Evolutionary conservation across 2,888 invertebrate genomes (phyloP), one percentile per base, ranked within the genome.

Genomic region (Pristionchus fissidentatus): DNA sequence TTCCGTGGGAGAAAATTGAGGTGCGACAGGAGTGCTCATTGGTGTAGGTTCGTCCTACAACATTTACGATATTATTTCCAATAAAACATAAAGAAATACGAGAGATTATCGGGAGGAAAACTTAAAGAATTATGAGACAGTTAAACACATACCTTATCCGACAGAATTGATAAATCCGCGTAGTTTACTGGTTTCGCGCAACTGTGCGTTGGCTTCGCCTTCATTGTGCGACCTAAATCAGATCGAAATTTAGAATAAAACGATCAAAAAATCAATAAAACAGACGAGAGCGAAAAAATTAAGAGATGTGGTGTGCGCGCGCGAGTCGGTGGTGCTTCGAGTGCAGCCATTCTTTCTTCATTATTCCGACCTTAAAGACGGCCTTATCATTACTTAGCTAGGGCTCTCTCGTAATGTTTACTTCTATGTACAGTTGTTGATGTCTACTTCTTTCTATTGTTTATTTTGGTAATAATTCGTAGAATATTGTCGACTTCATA

Each of bases 1-100:
- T 29, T 35, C 29, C 13, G 78, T 55, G 22, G 78, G 78, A 78
- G 52, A 52, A 55, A 78, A 75, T 26, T 75, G 46, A 43, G 13
- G 19, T n/a, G 43, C 29, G n/a, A 43, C 46, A 15, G 46, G 78
- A 55, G 78, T 55, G 3, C 13, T 22, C 78, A 55, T 78, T 13
- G 35, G 3, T 32, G 35, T 75, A 5, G 29, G 10, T 13, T 29
- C 29, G 1, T 32, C 29, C 75, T 75, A 29, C 4, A 43, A 49
- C 13, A n/a, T n/a, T n/a, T n/a, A n/a, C n/a, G n/a, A n/a, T n/a
- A n/a, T n/a, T n/a, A n/a, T n/a, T n/a, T n/a, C n/a, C 19, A 75
- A 46, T 7, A 29, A 3, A 46, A 3, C 15, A 29, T 32, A 8
- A 32, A 35, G 10, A 66, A 35, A n/a, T n/a, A n/a, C n/a, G n/a